phyloP scores from a whole-genome alignment of 2,888 invertebrate species.

The Seladonia tumulorum region DNA sequence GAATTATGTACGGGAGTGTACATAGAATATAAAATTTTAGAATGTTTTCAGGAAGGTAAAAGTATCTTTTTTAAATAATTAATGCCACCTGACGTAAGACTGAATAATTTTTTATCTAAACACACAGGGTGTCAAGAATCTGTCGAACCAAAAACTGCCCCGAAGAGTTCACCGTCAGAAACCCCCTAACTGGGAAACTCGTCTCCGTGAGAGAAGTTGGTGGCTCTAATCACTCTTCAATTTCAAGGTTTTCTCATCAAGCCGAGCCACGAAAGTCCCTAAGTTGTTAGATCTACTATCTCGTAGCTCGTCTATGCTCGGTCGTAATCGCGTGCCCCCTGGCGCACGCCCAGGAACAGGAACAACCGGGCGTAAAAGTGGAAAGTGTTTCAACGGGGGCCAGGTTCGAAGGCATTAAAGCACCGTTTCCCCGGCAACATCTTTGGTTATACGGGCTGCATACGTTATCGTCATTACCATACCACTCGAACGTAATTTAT shows the following conservation, averaged over 20 bases:
- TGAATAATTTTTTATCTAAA: no score
- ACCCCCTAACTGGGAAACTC: neutral
- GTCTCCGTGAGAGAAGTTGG: neutral
- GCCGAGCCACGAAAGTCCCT: neutral
- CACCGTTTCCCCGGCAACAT: neutral
- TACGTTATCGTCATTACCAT: slow-evolving; percentile 16
- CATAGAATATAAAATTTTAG: no score
- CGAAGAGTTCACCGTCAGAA: neutral
- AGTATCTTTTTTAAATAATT: no score
- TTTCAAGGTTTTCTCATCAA: neutral
- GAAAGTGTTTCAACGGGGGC: slow-evolving; percentile 11
- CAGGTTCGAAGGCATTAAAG: slow-evolving; percentile 7
- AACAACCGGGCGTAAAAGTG: slow-evolving; percentile 8
- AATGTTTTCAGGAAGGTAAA: no score
- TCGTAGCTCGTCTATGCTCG: neutral
- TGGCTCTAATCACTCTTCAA: neutral
- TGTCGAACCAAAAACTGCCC: neutral
- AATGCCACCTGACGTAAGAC: no score
- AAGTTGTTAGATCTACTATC: neutral
- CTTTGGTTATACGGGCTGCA: slow-evolving; percentile 1
- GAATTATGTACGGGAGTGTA: no score
- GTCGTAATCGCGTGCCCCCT: slow-evolving; percentile 2
- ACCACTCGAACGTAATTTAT: slow-evolving; percentile 15
- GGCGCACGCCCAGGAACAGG: slow-evolving; percentile 1
- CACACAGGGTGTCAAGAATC: neutral